Percentiles rank a stretch among this genome's conserved stretches.
These are phyloP conservation scores for Erythrolamprus reginae DNA, from an alignment of 2,113 vertebrate genomes.

Conservation along the genomic window DNA sequence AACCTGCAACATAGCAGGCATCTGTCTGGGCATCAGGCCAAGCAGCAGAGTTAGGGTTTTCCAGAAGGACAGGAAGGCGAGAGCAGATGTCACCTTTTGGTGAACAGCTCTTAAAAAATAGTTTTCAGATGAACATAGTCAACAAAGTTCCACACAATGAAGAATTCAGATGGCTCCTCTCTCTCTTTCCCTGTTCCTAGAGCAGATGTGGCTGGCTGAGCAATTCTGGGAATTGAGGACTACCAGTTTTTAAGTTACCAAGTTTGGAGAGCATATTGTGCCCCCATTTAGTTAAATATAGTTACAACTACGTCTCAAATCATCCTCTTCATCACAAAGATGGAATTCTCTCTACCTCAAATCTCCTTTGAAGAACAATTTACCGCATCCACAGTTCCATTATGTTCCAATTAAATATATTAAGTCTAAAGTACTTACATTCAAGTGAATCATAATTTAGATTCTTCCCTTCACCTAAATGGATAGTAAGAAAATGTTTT, in stretches of 20 bases:
- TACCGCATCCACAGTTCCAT: not conserved
- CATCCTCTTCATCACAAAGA: not conserved
- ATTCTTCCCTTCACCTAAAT: not conserved
- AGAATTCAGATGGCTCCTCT: not conserved
- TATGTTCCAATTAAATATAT: not conserved
- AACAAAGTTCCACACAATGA: not conserved
- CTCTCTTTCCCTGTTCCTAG: not conserved
- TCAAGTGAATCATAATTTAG: not conserved
- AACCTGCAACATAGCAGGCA: rapidly evolving
- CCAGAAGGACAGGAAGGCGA: not conserved
- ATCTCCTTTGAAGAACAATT: not conserved
- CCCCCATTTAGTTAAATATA: not conserved
- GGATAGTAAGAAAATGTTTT: not conserved
- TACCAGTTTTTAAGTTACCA: not conserved
- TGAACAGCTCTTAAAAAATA: not conserved
- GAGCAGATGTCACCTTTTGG: not conserved
- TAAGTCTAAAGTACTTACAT: not conserved
- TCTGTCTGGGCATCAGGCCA: not conserved
- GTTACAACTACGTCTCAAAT: not conserved
- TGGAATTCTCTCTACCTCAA: not conserved
- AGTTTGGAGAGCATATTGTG: not conserved
- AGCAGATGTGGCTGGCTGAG: not conserved
- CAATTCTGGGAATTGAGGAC: not conserved
- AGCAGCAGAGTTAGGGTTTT: not conserved
- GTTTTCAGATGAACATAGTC: not conserved